Conservation (phyloP, 2,113 vertebrate species). For the Sclerurus mexicanus region DNA sequence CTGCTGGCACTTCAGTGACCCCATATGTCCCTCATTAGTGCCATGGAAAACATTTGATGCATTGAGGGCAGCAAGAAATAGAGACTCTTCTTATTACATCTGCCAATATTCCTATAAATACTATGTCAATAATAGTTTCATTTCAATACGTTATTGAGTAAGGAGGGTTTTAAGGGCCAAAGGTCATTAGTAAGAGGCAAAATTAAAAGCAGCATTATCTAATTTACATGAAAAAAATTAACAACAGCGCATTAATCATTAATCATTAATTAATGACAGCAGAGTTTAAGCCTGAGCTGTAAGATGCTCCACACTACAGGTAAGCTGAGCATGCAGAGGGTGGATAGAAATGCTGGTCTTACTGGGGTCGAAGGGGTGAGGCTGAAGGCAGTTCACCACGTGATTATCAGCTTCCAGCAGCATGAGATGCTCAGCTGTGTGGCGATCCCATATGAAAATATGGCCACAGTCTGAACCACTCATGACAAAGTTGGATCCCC, state of each 20-base stretch:
- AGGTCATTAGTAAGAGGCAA: neutral
- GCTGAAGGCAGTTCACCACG: slow-evolving; percentile 97
- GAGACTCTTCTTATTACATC: neutral
- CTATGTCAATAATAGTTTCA: neutral
- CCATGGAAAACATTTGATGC: neutral
- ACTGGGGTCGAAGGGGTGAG: slow-evolving; percentile 97
- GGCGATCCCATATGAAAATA: slow-evolving; percentile 98
- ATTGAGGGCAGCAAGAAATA: neutral
- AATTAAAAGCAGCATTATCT: neutral
- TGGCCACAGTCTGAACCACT: slow-evolving; percentile 98
- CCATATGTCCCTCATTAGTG: neutral
- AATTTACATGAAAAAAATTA: neutral
- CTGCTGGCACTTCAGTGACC: neutral
- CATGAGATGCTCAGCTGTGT: slow-evolving; percentile 95
- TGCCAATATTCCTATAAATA: neutral
- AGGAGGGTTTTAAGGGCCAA: neutral
- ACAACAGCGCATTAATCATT: neutral
- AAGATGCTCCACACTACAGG: neutral
- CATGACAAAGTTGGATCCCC: slow-evolving; percentile 98
- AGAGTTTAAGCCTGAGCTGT: neutral
- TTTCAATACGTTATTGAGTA: neutral
- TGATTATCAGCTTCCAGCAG: slow-evolving; percentile 98
- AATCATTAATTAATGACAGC: neutral
- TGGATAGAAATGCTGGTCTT: slow-evolving; percentile 55
- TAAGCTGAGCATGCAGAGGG: neutral